Evolutionary conservation across 2,113 vertebrate species (phyloP), one percentile per base, ranked within the genome.

Genomic region (Indri indri): DNA sequence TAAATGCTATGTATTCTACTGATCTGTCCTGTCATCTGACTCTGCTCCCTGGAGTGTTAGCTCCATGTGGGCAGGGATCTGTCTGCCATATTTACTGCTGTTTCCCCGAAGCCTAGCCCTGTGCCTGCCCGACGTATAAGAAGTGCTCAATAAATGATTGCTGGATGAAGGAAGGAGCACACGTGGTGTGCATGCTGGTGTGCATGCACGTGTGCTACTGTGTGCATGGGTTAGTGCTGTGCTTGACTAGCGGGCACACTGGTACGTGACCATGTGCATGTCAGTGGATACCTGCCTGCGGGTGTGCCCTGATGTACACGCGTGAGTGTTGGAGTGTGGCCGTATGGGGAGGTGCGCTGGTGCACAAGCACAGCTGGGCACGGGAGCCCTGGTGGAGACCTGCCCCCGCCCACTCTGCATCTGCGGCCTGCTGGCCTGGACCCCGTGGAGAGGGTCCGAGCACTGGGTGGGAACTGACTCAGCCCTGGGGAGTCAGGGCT

Each of bases 251-350:
- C 42, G 40, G 66, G 34, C 32, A 27, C 34, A 23, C 59, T 47
- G 52, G 65, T 34, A 8, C 12, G 5, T 0, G 6, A 11, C 23
- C 40, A 13, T 1, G 13, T 11, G 8, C 4, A 0, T n/a, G 40
- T 25, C n/a, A 3, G 23, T 32, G 65, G 66, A 6, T 16, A 34
- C 40, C 13, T 45, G 59, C 22, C 66, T 32, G 73, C 8, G 23
- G 74, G 30, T 32, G 25, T 68, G 23, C 57, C 81, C 45, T 8
- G 37, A 27, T 4, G 11, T 3, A 3, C 37, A 12, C 25, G 9
- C 10, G 0, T 59, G 40, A 11, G 8, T 57, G 40, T 14, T 25
- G 23, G 74, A 50, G 50, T 66, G 30, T 27, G 42, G 17, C 20
- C 4, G 17, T 37, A 10, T 13, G 1, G 54, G 27, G 32, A 59